Percentiles rank a stretch among this genome's conserved stretches.
Conservation (phyloP, 37 sponge, comb jelly and placozoan species). For the Diacarnus erythraeanus region DNA sequence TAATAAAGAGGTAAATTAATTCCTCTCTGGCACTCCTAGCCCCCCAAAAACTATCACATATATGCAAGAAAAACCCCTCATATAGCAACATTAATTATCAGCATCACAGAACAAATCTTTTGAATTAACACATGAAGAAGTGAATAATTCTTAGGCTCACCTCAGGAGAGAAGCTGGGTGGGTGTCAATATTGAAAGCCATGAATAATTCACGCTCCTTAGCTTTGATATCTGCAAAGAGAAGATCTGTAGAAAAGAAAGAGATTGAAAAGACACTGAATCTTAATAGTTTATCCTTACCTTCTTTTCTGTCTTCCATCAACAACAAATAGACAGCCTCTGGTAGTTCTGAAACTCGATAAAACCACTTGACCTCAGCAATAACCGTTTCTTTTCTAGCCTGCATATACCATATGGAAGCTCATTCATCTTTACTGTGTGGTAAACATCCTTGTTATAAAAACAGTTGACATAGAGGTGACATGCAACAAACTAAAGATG, state of each 20-base stretch:
- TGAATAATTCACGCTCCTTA: slow-evolving; percentile 74
- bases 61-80: no score
- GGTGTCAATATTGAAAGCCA: slow-evolving; percentile 75
- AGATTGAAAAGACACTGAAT: not conserved
- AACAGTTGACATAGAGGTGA: no score
- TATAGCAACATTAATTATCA: no score
- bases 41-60: no score
- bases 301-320: slow-evolving; percentile 68
- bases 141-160: slow-evolving; percentile 19
- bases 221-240: not conserved
- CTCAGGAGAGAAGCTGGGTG: slow-evolving; percentile 77
- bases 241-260: not conserved
- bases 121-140: not conserved
- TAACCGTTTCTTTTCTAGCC: slow-evolving; percentile 58
- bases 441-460: no score
- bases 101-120: not conserved
- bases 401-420: slow-evolving; percentile 4
- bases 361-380: slow-evolving; percentile 81
- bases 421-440: not conserved
- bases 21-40: no score
- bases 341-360: slow-evolving; percentile 77
- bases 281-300: slow-evolving; percentile 19
- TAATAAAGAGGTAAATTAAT: no score
- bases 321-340: slow-evolving; percentile 61
- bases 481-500: no score